These are phyloP conservation scores for Drosophila robusta DNA, from an alignment of 2,888 invertebrate species.

Conservation along the genomic window DNA sequence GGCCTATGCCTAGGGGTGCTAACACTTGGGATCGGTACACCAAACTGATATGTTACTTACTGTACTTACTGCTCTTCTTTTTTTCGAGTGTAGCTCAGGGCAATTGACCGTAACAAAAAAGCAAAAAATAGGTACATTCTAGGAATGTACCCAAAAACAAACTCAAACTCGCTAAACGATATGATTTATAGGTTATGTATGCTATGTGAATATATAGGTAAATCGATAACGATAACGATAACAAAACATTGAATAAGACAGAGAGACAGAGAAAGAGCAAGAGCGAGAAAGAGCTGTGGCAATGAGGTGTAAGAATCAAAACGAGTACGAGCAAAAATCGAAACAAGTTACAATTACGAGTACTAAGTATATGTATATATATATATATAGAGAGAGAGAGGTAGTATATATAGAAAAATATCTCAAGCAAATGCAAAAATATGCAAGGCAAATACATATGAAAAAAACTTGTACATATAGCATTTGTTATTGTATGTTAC, in stretches of 20 bases:
- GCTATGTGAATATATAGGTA: slow-evolving; percentile 27
- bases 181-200: slow-evolving; percentile 26
- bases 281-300: slow-evolving; percentile 17
- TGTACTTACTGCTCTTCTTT: slow-evolving; percentile 51
- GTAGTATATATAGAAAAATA: slow-evolving; percentile 29
- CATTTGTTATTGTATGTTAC: slow-evolving; percentile 16
- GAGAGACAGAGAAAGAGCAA: slow-evolving; percentile 24
- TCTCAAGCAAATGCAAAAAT: slow-evolving; percentile 74
- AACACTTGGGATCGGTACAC: slow-evolving; percentile 21
- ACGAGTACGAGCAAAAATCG: slow-evolving; percentile 53
- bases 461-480: slow-evolving; percentile 33
- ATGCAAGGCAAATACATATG: slow-evolving; percentile 49
- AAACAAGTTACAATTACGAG: slow-evolving; percentile 49
- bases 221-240: slow-evolving; percentile 38
- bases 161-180: slow-evolving; percentile 37
- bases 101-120: slow-evolving; percentile 43
- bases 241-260: slow-evolving; percentile 66
- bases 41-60: slow-evolving; percentile 43
- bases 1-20: slow-evolving; percentile 32
- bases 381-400: slow-evolving; percentile 22
- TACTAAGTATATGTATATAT: slow-evolving; percentile 33
- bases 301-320: slow-evolving; percentile 27
- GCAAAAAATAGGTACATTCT: slow-evolving; percentile 57
- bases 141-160: slow-evolving; percentile 52
- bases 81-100: slow-evolving; percentile 14